Percentiles rank a stretch among this genome's conserved stretches.
These are phyloP conservation scores for Hesperia comma DNA, from an alignment of 2,888 invertebrate genomes.

Conservation along the genomic window DNA sequence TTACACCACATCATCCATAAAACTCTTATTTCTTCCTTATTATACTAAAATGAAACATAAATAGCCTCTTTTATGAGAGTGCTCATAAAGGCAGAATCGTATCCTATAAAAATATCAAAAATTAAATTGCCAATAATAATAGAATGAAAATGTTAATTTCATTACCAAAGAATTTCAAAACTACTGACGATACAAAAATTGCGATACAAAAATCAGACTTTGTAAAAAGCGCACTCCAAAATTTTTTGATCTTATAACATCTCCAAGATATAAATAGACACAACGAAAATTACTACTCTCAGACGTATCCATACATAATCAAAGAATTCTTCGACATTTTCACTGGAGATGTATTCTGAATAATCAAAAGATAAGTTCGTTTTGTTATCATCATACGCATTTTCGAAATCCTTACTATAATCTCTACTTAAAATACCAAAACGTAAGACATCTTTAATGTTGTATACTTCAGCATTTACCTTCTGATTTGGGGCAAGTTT, in stretches of 20 bases:
- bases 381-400: constrained; percentile 14
- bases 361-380: constrained; percentile 45
- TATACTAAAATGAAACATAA: neutral
- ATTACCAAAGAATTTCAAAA: no score
- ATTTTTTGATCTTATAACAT: constrained; percentile 64
- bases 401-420: constrained; percentile 55
- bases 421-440: constrained; percentile 66
- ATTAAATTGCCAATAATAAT: no score
- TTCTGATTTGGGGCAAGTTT: constrained; percentile 43
- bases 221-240: neutral
- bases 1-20: constrained; percentile 23
- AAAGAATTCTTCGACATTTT: constrained; percentile 65
- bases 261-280: constrained; percentile 75
- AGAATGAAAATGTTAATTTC: no score
- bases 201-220: neutral
- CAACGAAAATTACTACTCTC: constrained; percentile 65
- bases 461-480: constrained; percentile 52
- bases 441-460: constrained; percentile 51
- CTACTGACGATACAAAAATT: no score
- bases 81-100: no score
- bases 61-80: neutral
- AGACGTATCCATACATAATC: constrained; percentile 76
- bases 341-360: constrained; percentile 60
- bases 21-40: neutral
- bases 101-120: no score